phyloP scores from a whole-genome alignment of 2,113 vertebrate genomes.

The Oceanites oceanicus region DNA sequence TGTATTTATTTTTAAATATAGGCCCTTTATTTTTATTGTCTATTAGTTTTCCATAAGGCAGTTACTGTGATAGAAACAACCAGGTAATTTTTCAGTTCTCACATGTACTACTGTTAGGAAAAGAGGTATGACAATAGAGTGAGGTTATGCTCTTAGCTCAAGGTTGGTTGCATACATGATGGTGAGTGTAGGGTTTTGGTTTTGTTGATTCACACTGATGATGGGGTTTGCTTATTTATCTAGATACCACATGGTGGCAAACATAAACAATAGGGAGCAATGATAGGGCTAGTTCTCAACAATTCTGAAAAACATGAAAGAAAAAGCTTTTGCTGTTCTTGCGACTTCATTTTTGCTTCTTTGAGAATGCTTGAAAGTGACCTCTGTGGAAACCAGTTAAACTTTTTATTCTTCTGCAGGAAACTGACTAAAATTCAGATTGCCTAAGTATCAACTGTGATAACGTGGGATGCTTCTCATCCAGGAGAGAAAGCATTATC shows the following conservation, averaged over 20 bases:
- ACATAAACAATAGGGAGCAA: neutral
- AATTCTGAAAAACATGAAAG: neutral
- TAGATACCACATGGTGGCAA: neutral
- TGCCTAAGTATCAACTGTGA: neutral
- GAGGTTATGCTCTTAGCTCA: neutral
- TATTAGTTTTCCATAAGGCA: neutral
- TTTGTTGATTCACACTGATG: neutral
- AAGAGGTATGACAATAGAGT: neutral
- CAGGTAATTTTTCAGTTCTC: neutral
- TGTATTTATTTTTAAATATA: neutral
- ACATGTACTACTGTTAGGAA: neutral
- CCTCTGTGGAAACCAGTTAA: neutral
- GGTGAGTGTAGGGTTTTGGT: neutral
- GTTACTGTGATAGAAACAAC: neutral
- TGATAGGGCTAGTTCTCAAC: neutral
- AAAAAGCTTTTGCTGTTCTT: neutral
- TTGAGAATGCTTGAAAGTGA: neutral
- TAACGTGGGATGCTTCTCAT: neutral
- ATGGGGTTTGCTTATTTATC: neutral
- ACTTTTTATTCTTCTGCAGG: neutral
- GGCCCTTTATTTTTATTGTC: neutral
- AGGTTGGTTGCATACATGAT: rapidly evolving
- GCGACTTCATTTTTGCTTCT: neutral
- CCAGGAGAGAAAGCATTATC: neutral
- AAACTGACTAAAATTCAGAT: neutral